A percentile compares a stretch with the other conserved stretches of the same genome.
Conservation (phyloP, 1,140 invertebrate species). For the Drosophila paulistorum region DNA sequence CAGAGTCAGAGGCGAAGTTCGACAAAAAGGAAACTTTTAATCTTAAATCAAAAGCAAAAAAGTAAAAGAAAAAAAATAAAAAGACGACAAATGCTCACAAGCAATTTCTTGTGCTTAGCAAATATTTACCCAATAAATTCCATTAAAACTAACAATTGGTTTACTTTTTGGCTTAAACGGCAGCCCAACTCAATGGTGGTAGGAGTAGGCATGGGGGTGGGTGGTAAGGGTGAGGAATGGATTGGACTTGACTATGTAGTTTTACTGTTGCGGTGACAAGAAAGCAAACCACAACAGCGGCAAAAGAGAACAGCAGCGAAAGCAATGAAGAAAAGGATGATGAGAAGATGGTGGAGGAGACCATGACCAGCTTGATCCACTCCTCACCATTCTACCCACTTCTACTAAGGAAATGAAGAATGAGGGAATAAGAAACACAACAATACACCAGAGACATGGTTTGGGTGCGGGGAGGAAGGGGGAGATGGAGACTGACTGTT, state of each 20-base stretch:
- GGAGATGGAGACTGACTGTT: background rate
- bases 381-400: background rate
- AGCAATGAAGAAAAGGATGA: too few relatives aligned
- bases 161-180: conserved; percentile 73
- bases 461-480: background rate
- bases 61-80: conserved; percentile 12
- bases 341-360: too few relatives aligned
- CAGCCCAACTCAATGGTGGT: too few relatives aligned
- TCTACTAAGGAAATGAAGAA: conserved; percentile 4
- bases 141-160: conserved; percentile 79
- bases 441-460: background rate
- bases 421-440: conserved; percentile 5
- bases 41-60: conserved; percentile 61
- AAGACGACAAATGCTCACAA: conserved; percentile 61
- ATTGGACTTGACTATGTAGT: conserved; percentile 34
- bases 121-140: conserved; percentile 79
- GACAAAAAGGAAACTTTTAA: conserved; percentile 57
- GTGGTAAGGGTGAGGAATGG: background rate
- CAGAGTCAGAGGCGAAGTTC: background rate
- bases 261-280: conserved; percentile 29
- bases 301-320: background rate
- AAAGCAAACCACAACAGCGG: conserved; percentile 21
- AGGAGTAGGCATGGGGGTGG: background rate
- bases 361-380: too few relatives aligned
- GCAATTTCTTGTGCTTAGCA: conserved; percentile 65